A percentile compares a stretch with the other conserved stretches of the same genome.
phyloP scores from a whole-genome alignment of 2,113 vertebrate species.

The Speoplatyrhinus poulsoni region DNA sequence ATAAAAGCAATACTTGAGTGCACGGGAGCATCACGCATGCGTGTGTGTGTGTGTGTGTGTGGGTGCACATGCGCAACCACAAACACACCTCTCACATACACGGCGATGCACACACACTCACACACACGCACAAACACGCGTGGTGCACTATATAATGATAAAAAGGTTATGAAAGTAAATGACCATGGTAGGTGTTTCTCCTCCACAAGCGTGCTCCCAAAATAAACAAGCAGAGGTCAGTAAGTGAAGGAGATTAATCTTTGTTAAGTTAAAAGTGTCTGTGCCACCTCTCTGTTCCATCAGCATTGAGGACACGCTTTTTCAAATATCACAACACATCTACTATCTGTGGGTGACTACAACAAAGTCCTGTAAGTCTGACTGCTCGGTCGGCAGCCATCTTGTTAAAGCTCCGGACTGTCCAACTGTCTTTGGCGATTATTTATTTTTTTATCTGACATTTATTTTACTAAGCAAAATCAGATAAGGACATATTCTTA shows the following conservation, averaged over 20 bases:
- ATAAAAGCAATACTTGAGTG: too few relatives aligned
- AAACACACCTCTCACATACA: background rate
- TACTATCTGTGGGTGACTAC: background rate
- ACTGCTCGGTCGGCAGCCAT: too few relatives aligned
- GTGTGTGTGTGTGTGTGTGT: too few relatives aligned
- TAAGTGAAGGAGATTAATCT: conserved; percentile 56
- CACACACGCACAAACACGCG: background rate
- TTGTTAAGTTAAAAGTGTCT: conserved; percentile 34
- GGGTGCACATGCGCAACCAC: background rate
- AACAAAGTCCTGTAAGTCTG: too few relatives aligned
- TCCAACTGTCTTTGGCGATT: too few relatives aligned
- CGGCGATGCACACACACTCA: conserved; percentile 3
- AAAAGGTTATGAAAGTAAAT: conserved; percentile 30
- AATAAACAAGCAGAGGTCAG: conserved; percentile 32
- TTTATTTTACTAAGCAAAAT: too few relatives aligned
- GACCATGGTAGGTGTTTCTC: conserved; percentile 1
- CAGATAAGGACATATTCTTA: too few relatives aligned
- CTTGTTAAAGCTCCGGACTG: too few relatives aligned
- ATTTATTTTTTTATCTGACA: too few relatives aligned
- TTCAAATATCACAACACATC: conserved; percentile 8
- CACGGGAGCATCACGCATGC: too few relatives aligned
- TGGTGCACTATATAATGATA: conserved; percentile 17
- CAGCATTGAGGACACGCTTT: conserved; percentile 14
- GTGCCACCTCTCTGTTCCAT: conserved; percentile 19
- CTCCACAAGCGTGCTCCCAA: conserved; percentile 20